Evolutionary conservation across 2,113 vertebrate species (phyloP).

Genomic region (Hippolais icterina): DNA sequence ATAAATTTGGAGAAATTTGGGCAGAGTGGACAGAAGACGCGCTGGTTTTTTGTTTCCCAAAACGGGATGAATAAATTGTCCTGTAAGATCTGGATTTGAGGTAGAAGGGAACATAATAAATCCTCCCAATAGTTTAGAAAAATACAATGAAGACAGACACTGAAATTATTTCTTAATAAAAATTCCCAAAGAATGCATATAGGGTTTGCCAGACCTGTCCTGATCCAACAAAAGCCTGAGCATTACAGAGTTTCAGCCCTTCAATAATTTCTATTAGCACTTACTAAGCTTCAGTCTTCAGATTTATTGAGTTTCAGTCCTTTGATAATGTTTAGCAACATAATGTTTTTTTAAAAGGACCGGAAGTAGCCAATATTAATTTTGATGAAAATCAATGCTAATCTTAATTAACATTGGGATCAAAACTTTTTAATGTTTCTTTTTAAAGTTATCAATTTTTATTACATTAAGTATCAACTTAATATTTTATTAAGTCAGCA

Average conservation of each 20-base stretch:
- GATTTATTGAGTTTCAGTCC: not conserved
- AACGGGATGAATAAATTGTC: not conserved
- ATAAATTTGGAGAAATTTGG: not conserved
- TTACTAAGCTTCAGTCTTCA: not conserved
- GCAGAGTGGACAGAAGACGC: not conserved
- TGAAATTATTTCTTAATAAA: not conserved
- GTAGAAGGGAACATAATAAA: not conserved
- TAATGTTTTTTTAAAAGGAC: not conserved
- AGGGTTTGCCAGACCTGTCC: not conserved
- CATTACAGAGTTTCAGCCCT: not conserved
- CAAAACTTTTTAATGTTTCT: not conserved
- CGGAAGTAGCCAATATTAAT: not conserved
- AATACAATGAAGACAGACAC: not conserved
- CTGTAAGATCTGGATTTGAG: not conserved
- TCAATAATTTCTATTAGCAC: not conserved
- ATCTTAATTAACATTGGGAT: not conserved
- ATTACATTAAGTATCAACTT: not conserved
- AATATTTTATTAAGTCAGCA: not conserved
- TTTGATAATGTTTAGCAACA: not conserved
- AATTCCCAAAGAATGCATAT: not conserved
- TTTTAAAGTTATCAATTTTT: not conserved
- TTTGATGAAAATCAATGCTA: not conserved
- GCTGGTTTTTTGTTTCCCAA: not conserved
- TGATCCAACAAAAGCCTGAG: not conserved
- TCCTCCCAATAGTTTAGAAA: not conserved